Base-by-base conservation (phyloP, 2,888 invertebrate genomes). In the Cotesia congregata region DNA sequence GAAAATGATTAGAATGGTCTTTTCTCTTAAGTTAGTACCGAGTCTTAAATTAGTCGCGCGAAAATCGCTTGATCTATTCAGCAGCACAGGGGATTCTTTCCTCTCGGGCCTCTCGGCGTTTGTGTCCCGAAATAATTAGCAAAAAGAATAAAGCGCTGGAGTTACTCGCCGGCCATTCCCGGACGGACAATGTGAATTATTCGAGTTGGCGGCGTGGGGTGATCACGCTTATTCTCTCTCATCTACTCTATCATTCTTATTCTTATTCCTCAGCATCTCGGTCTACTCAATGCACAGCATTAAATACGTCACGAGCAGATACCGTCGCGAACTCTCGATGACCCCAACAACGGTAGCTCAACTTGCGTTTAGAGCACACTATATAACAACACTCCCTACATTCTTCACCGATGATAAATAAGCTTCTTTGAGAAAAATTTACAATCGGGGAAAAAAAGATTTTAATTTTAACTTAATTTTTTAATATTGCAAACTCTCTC, bases 131-230 rank as follows among this genome's bases (percentile, higher is more conserved):
- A 89, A 89, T 89, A 89, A 89, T 89, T 88, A 86, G 84, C 88
- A 89, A 89, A 89, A 89, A 50, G 50, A 50, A 50, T 85, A 87
- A 89, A 88, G 83, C 83, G 84, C 80, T 84, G 83, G 83, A 87
- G 86, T 80, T 68, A 65, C 50, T 50, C 76, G 79, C 75, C 85
- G 81, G 85, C 85, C 86, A 86, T 87, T 85, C 86, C 84, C 87
- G 87, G 59, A 88, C 89, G 87, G 88, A 89, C 89, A 89, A 89
- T 89, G 89, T 88, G 88, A 89, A 89, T 89, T 89, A 89, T 89
- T 89, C 86, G 88, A 88, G 88, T 86, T 84, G 88, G 85, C 87
- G 87, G 87, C 85, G 86, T 85, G 81, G 84, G 84, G 85, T 82
- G 84, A 83, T 81, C 71, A 67, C 62, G 62, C 67, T 75, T 30